phyloP scores from a whole-genome alignment of 2,113 vertebrate species.

The Thamnophis sirtalis region DNA sequence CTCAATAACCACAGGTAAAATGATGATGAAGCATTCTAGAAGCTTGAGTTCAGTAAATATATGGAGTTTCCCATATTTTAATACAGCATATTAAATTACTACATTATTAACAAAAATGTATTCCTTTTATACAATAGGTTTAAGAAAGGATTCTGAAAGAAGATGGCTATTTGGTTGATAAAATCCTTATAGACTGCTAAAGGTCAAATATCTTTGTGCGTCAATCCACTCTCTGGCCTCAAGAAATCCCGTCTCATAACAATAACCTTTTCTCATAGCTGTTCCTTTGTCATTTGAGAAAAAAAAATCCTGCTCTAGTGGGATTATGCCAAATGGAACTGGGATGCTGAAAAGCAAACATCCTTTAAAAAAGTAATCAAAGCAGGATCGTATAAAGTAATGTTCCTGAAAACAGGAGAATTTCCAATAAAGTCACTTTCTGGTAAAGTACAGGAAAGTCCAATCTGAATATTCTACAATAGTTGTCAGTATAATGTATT shows the following conservation, averaged over 20 bases:
- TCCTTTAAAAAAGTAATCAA: not conserved
- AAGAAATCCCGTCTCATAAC: not conserved
- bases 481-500: not conserved
- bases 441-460: not conserved
- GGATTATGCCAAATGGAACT: not conserved
- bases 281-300: not conserved
- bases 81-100: not conserved
- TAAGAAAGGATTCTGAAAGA: not conserved
- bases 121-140: not conserved
- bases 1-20: not conserved
- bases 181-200: not conserved
- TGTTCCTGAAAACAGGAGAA: slow-evolving; percentile 1
- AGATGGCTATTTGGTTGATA: not conserved
- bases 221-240: not conserved
- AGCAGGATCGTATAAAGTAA: slow-evolving; percentile 5
- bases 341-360: slow-evolving; percentile 7
- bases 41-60: not conserved
- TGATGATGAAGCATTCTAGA: not conserved
- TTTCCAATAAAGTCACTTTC: not conserved
- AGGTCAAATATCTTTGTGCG: not conserved
- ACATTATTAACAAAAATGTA: not conserved
- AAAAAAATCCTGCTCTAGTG: not conserved
- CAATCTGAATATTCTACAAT: not conserved
- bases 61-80: not conserved
- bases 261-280: not conserved